A percentile compares a stretch with the other conserved stretches of the same genome.
Conservation (phyloP, 2,888 invertebrate species). For the Latrodectus hesperus region DNA sequence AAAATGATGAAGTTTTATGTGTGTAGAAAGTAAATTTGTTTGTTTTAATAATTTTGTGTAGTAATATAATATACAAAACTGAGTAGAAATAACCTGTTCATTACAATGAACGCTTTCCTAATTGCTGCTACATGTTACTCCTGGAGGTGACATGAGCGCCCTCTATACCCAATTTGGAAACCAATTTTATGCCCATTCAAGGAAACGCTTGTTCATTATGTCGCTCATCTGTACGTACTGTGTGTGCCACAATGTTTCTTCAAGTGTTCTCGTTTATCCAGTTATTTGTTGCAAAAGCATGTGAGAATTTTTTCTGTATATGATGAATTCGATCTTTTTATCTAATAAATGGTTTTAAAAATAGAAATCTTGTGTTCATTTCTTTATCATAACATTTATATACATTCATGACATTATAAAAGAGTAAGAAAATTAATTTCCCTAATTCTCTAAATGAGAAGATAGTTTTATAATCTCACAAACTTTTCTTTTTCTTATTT, state of each 20-base stretch:
- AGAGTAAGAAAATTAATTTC: no score
- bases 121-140: conserved; percentile 11
- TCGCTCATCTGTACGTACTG: conserved; percentile 41
- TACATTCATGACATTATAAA: no score
- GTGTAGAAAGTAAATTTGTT: conserved; percentile 32
- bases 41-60: conserved; percentile 24
- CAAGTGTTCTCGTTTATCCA: conserved; percentile 61
- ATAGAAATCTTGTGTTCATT: conserved; percentile 13
- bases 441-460: no score
- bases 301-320: conserved; percentile 66
- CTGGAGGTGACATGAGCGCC: conserved; percentile 2
- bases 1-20: conserved; percentile 12
- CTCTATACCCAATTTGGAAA: conserved; percentile 6
- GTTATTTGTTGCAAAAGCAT: conserved; percentile 65
- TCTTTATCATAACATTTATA: no score
- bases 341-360: conserved; percentile 68
- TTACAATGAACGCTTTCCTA: neutral
- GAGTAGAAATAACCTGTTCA: neutral
- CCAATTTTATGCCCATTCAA: neutral
- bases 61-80: neutral
- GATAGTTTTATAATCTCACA: no score
- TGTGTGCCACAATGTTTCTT: conserved; percentile 34
- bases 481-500: no score
- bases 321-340: conserved; percentile 68
- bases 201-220: conserved; percentile 52